Evolutionary conservation across 2,797 vertebrate species (phyloP), one percentile per base, ranked within the genome.

Genomic region (Sebastes kiyomatsui): DNA sequence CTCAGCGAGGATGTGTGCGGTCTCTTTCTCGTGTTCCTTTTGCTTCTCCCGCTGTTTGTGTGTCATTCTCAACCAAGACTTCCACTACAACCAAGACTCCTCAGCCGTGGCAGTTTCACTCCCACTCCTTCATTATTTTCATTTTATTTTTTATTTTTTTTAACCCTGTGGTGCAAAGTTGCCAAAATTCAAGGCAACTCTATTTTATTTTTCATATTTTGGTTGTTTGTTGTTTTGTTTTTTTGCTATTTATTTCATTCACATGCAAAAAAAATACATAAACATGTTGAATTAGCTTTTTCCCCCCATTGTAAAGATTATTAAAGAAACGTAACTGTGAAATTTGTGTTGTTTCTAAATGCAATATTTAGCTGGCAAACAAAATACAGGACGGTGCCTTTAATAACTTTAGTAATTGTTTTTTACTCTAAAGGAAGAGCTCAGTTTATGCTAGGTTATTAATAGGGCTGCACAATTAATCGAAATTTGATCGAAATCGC

Each of bases 241-340:
- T 90, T 82, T 85, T 92, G 77, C 80, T 95, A 95, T 94, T 95
- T 94, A 95, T 95, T 95, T 92, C 55, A 93, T 90, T 84, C 88
- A 86, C 86, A 61, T 93, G 77, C 88, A 86, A 88, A 89, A 89
- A 42, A 20, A 89, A 67, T 84, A 88, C 82, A 84, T 87, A 90
- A 86, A 84, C 80, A 90, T 95, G 95, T 95, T 93, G 76, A 95
- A 87, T 88, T 92, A 92, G 88, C 86, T 82, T 90, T 87, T 91
- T 80, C 14, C 80, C 14, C 85, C 81, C 84, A 89, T 83, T 95
- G 93, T 94, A 94, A 94, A 95, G 72, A 92, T 84, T 88, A 93
- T 95, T 96, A 96, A 96, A 96, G 93, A 95, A 91, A 86, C 87
- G 89, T 91, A 91, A 95, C 82, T 92, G 91, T 94, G 87, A 89